Percentiles rank a stretch among this genome's conserved stretches.
phyloP scores from a whole-genome alignment of 2,888 invertebrate genomes.

The Alloplasta piceator region DNA sequence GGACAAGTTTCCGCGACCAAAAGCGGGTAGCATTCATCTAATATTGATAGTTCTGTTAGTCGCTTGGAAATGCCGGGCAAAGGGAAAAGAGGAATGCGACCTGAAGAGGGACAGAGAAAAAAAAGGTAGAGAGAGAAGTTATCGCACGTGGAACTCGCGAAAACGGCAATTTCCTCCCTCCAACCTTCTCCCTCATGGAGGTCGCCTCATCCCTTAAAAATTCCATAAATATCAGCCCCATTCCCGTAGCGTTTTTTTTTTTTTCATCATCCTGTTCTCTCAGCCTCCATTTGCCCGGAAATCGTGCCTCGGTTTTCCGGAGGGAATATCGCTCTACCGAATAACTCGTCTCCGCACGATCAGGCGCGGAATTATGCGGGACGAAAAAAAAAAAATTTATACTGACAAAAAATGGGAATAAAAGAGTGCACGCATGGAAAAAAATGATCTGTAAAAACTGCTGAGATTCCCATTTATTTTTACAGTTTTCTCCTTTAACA shows the following conservation, averaged over 20 bases:
- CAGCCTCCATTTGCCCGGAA: conserved; percentile 65
- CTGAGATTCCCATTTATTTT: too few relatives aligned
- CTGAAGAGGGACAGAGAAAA: not conserved
- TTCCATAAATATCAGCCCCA: conserved; percentile 70
- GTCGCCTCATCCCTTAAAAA: conserved; percentile 57
- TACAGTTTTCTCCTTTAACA: too few relatives aligned
- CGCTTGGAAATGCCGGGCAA: conserved; percentile 12
- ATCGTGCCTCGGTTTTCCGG: conserved; percentile 58
- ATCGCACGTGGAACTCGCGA: conserved; percentile 1
- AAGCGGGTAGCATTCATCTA: conserved; percentile 43
- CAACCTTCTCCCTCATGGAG: too few relatives aligned
- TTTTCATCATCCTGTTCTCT: conserved; percentile 34
- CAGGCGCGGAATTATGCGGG: not conserved
- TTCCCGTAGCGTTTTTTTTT: conserved; percentile 38
- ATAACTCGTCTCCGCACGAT: not conserved
- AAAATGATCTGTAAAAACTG: too few relatives aligned
- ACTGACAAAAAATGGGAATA: too few relatives aligned
- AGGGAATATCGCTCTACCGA: conserved; percentile 6
- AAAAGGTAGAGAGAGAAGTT: conserved; percentile 9
- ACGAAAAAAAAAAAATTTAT: conserved; percentile 48
- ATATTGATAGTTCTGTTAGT: conserved; percentile 57
- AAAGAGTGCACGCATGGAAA: too few relatives aligned
- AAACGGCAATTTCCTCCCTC: conserved; percentile 19
- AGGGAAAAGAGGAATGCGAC: not conserved
- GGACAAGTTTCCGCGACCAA: conserved; percentile 34